Evolutionary conservation across 2,797 vertebrate genomes (phyloP).

Genomic region (Notolabrus celidotus): DNA sequence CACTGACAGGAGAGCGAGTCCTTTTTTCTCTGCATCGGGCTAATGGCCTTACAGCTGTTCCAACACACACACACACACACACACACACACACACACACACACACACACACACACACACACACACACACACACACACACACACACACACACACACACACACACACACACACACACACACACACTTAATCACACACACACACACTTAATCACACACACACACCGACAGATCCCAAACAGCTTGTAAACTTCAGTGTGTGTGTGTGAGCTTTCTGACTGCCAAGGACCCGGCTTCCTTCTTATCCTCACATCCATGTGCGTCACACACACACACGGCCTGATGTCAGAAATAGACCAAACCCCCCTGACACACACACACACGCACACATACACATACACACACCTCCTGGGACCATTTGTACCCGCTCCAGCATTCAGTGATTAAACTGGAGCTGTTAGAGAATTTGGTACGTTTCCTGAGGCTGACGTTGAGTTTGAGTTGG

Average conservation of each 20-base stretch:
- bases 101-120: too few relatives aligned
- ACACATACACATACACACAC: background rate
- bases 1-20: constrained; percentile 46
- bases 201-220: background rate
- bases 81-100: constrained; percentile 3
- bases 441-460: constrained; percentile 8
- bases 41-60: constrained; percentile 55
- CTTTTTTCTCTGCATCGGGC: constrained; percentile 58
- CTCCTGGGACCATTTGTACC: constrained; percentile 25
- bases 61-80: constrained; percentile 18
- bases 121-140: background rate
- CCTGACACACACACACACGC: constrained; percentile 1
- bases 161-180: background rate
- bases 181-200: constrained; percentile 12
- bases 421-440: constrained; percentile 30
- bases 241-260: constrained; percentile 3
- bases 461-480: background rate
- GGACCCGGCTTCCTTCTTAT: constrained; percentile 49
- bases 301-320: constrained; percentile 52
- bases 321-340: constrained; percentile 29
- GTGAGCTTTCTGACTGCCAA: constrained; percentile 31
- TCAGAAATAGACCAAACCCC: constrained; percentile 60
- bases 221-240: background rate
- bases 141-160: constrained; percentile 12
- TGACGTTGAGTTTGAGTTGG: background rate